Base-by-base conservation (phyloP, 2,113 vertebrate genomes). In the Canis aureus region DNA sequence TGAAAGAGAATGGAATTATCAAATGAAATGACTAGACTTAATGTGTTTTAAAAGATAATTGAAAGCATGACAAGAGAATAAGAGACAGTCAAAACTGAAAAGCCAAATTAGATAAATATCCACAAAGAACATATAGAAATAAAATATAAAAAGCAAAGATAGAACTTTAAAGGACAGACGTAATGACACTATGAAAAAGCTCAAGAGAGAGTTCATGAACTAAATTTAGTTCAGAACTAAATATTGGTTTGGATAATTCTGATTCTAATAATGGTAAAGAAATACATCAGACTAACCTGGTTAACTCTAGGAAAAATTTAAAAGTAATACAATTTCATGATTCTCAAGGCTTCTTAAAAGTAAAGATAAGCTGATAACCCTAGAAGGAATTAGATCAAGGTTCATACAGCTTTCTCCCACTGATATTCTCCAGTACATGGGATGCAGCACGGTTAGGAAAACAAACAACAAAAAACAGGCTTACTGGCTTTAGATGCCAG, bases 391-490 rank as follows among this genome's bases (percentile, higher is more conserved):
- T 43, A 78, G 22, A 62, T 8, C 49, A 27, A 1, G 2, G 10
- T 15, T 53, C 15, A 38, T 1, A 60, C 23, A 25, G 9, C 10
- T 53, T 69, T 25, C 60, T 22, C 59, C 16, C 3, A 32, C 2
- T 0, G 9, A 19, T 25, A 8, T 20, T 17, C 8, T 51, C 15
- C n/a, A n/a, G 66, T 5, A 49, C 13, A 2, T 3, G 11, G 20
- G 25, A 10, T 8, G 6, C 9, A 57, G n/a, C 17, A 5, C 4
- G 5, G 23, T 11, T 25, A 57, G 69, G 16, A 51, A 80, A 66
- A 35, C 32, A 57, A 9, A 69, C 49, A 51, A 27, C 25, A 29
- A 51, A 25, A 78, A 29, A 78, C n/a, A 43, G 13, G 29, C 11
- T 32, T 38, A 3, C 7, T 0, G 15, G 32, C 69, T 60, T 16